phyloP scores from a whole-genome alignment of 1,140 invertebrate genomes.

The Euura lappo region DNA sequence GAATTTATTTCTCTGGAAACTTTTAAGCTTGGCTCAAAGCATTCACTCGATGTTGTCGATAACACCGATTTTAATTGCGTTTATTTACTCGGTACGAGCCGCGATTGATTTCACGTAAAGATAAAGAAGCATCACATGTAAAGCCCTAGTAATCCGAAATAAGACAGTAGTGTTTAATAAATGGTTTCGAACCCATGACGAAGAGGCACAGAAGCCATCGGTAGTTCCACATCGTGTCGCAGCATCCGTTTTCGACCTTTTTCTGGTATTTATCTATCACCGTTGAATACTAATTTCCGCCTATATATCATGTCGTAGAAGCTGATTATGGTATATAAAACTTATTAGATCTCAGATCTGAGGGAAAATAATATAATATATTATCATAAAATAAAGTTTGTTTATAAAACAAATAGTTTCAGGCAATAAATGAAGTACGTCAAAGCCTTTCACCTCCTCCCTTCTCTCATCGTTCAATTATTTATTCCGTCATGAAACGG shows the following conservation, averaged over 20 bases:
- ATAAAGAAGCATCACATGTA: no score
- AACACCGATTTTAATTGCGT: no score
- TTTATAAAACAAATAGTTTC: constrained; percentile 15
- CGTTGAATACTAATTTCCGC: neutral
- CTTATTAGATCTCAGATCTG: constrained; percentile 1
- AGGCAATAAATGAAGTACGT: neutral
- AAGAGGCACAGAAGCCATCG: neutral
- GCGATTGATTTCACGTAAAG: no score
- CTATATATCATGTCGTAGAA: neutral
- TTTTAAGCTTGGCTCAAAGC: no score
- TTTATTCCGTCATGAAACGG: neutral
- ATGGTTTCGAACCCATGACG: neutral
- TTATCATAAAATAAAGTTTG: constrained; percentile 16
- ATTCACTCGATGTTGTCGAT: no score
- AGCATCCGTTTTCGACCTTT: constrained; percentile 25
- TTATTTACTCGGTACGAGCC: no score
- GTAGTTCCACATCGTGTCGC: constrained; percentile 16
- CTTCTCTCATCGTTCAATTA: constrained; percentile 1
- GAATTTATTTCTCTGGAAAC: no score
- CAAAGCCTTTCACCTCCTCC: neutral
- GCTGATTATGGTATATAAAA: neutral
- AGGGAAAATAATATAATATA: neutral
- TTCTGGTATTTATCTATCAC: neutral
- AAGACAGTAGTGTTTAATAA: neutral
- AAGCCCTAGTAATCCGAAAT: no score